Evolutionary conservation across 2,797 vertebrate species (phyloP), one percentile per base, ranked within the genome.

Genomic region (Sebastes nivosus): DNA sequence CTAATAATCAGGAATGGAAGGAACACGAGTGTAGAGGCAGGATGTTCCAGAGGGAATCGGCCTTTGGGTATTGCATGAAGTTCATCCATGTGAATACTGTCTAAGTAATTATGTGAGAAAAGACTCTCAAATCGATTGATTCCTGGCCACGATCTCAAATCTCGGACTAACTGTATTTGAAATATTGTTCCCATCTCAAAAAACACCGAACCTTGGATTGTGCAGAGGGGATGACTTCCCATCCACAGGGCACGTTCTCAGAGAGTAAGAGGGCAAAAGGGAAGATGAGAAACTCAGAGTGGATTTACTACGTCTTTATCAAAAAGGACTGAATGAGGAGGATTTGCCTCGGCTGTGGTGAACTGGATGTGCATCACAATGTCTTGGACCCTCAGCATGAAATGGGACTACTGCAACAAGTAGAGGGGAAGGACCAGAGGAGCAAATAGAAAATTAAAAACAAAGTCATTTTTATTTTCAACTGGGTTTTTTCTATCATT

Each of bases 21-120:
- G 77, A 82, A 84, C 69, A 65, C 8, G 64, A 78, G 75, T 67
- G 59, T 55, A 68, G 65, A 75, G 64, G 71, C 77, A 81, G 71
- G 61, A 76, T 75, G 69, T 66, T 78, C 59, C 70, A 57, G 36
- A 59, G 54, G 68, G 80, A 87, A 86, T 79, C 82, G 64, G 77
- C 75, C 84, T 89, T 87, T 83, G 80, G 83, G 89, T 90, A 91
- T 88, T 93, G 89, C 93, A 94, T 95, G 94, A 95, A 93, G 82
- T 85, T 89, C 89, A 92, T 91, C 91, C 80, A 89, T 93, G 92
- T 95, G 91, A 94, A 94, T 93, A 92, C 88, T 92, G 91, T 94
- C 83, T 55, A 86, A 88, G 90, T 91, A 89, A 92, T 82, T 84
- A 86, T 82, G 88, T 70, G 79, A 81, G 70, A 79, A 83, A 86